These are phyloP conservation scores for Genyomyrus donnyi DNA, from an alignment of 2,113 vertebrate species.

Conservation along the genomic window DNA sequence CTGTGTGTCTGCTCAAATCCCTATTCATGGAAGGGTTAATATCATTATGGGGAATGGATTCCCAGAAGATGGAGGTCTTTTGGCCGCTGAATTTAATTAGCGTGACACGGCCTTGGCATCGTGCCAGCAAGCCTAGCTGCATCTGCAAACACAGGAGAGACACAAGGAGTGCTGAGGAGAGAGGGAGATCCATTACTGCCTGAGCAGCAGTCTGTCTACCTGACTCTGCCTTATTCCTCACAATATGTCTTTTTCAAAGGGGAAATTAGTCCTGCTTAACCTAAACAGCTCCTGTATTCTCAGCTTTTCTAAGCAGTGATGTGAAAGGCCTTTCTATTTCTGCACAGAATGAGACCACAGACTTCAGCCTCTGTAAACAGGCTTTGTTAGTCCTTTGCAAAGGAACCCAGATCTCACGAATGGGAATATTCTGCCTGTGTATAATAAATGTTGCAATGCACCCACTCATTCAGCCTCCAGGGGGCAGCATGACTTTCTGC, in stretches of 20 bases:
- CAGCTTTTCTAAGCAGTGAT: background rate
- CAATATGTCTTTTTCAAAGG: background rate
- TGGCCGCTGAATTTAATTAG: constrained; percentile 15
- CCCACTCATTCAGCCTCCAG: background rate
- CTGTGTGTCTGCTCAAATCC: background rate
- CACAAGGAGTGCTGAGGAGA: background rate
- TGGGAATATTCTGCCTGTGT: background rate
- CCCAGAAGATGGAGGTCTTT: constrained; percentile 14
- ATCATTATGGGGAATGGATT: constrained; percentile 1
- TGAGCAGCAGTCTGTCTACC: background rate
- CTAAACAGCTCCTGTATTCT: background rate
- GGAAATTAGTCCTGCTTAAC: background rate
- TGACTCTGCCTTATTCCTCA: background rate
- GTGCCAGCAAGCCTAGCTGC: background rate
- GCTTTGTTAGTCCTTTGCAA: background rate
- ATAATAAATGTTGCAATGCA: background rate
- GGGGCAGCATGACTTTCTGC: background rate
- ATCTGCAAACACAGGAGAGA: background rate
- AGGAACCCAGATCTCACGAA: background rate
- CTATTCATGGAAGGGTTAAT: constrained; percentile 10
- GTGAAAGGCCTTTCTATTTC: background rate
- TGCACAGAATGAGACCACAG: background rate
- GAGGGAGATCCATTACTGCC: background rate
- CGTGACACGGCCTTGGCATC: background rate
- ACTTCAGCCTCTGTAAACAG: background rate